phyloP scores from a whole-genome alignment of 1,140 invertebrate genomes.

The Gonatopus flavifemur region DNA sequence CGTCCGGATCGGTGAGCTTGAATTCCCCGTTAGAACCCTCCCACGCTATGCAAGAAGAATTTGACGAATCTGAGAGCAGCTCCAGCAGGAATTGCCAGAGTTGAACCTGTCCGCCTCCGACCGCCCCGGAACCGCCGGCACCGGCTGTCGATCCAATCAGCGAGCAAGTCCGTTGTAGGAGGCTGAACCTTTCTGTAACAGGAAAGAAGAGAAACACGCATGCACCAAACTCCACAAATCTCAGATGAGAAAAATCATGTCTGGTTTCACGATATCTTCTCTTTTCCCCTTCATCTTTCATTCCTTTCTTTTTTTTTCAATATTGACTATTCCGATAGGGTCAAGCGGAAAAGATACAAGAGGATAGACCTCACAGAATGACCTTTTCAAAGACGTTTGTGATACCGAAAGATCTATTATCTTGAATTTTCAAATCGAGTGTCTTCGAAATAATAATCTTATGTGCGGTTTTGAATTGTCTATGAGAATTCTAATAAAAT shows the following conservation, averaged over 20 bases:
- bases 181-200: slow-evolving; percentile 49
- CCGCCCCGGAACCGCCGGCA: slow-evolving; percentile 71
- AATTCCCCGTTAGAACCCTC: slow-evolving; percentile 96
- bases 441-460: too few relatives aligned
- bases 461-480: too few relatives aligned
- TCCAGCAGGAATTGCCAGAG: slow-evolving; percentile 99
- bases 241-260: too few relatives aligned
- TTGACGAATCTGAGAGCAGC: slow-evolving; percentile 90
- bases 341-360: too few relatives aligned
- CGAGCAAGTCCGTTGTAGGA: slow-evolving; percentile 50
- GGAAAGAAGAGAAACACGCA: slow-evolving; percentile 30
- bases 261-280: neutral
- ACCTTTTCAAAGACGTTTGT: too few relatives aligned
- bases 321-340: too few relatives aligned
- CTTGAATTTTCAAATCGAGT: too few relatives aligned
- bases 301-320: neutral
- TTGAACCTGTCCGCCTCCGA: slow-evolving; percentile 90
- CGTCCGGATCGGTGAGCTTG: slow-evolving; percentile 96
- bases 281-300: neutral
- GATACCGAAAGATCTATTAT: too few relatives aligned
- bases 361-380: too few relatives aligned
- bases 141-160: slow-evolving; percentile 63
- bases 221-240: slow-evolving; percentile 14
- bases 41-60: slow-evolving; percentile 92
- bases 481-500: too few relatives aligned